Conservation (phyloP, 2,888 invertebrate species). For the Plebejus argus region DNA sequence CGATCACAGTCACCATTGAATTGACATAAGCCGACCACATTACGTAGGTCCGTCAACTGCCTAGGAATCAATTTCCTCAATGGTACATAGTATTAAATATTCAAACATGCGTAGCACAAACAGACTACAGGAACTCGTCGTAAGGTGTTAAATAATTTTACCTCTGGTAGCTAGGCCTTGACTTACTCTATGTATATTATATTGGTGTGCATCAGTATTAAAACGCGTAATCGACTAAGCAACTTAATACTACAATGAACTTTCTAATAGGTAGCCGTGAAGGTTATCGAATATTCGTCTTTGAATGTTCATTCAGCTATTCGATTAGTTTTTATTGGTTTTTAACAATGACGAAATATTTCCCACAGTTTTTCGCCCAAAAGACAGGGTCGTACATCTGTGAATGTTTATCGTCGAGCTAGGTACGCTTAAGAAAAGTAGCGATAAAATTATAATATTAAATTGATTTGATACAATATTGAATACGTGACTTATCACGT, state of each 20-base stretch:
- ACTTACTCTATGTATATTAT: background rate
- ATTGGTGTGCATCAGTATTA: slow-evolving; percentile 1
- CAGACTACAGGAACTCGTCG: background rate
- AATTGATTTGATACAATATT: slow-evolving; percentile 52
- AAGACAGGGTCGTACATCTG: background rate
- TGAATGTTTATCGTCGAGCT: slow-evolving; percentile 12
- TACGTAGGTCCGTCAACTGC: too few relatives aligned
- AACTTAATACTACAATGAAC: slow-evolving; percentile 15
- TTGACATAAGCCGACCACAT: too few relatives aligned
- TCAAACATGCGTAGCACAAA: background rate
- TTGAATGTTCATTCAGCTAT: background rate
- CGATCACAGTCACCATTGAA: too few relatives aligned
- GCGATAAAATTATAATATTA: slow-evolving; percentile 51
- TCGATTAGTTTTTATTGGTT: background rate
- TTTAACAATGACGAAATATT: slow-evolving; percentile 24
- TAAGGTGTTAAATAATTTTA: background rate
- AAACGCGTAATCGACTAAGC: background rate
- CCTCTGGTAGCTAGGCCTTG: background rate
- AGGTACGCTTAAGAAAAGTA: slow-evolving; percentile 28
- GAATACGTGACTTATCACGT: slow-evolving; percentile 79
- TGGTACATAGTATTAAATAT: too few relatives aligned
- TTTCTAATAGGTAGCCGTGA: slow-evolving; percentile 19
- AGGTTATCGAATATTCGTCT: background rate
- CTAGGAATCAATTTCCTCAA: too few relatives aligned
- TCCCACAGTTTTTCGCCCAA: slow-evolving; percentile 18